Base-by-base conservation (phyloP, 2,113 vertebrate species). In the Engystomops pustulosus region DNA sequence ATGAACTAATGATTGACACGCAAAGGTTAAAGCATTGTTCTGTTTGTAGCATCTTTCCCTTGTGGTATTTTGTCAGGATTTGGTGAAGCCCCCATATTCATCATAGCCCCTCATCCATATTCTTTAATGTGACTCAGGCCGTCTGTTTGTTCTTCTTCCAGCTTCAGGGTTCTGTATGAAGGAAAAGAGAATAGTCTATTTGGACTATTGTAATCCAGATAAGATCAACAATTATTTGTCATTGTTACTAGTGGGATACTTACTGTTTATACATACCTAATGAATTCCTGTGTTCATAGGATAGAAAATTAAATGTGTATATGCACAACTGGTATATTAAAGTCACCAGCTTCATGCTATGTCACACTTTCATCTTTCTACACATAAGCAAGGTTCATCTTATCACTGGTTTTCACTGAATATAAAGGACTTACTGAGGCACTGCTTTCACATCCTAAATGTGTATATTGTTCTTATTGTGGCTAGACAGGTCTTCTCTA, bases 381-480 rank as follows among this genome's bases (percentile, higher is more conserved):
- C 53, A 30, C 41, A 6, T 36, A 25, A n/a, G 23, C 25, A 76
- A 55, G 62, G 34, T 34, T 68, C 7, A 10, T 23, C 44, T 80
- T 80, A 80, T 80, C 79, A 47, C 23, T 34, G 47, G 15, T 51
- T 36, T 67, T 68, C 62, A n/a, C 32, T 25, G 62, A 47, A 67
- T 68, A 47, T 32, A 80, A 80, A 68, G 30, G 41, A 14, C 45
- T 9, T 80, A 55, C 68, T 69, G 17, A 23, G 17, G 27, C 44
- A 38, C 70, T 81, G 62, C 60, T 3, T 45, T 25, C 79, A 51
- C 79, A 68, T 70, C 62, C 30, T 53, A 81, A 81, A 49, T 68
- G 18, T 70, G 62, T 70, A 38, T 77, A 58, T 77, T 76, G 27
- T 20, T 68, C 41, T 25, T 32, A 53, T 45, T 44, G 68, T 65